These are phyloP conservation scores for Pristionchus arcanus DNA, from an alignment of 2,888 invertebrate genomes.

Conservation along the genomic window DNA sequence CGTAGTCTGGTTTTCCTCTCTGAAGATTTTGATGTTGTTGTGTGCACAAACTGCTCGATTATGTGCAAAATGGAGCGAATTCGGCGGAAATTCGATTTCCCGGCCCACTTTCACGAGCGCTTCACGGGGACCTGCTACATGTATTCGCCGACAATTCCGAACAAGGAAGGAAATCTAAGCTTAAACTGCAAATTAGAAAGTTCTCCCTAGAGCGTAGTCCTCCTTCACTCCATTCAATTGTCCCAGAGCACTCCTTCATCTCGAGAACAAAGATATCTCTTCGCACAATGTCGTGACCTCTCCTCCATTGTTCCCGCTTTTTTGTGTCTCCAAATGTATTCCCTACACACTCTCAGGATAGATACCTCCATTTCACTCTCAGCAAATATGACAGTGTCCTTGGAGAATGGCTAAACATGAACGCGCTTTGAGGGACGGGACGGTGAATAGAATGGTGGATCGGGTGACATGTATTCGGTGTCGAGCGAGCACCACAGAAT, in stretches of 20 bases:
- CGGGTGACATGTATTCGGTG: not conserved
- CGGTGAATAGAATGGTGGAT: not conserved
- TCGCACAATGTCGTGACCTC: conserved; percentile 18
- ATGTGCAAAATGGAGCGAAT: not conserved
- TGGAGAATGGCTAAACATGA: conserved; percentile 25
- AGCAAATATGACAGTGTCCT: conserved; percentile 24
- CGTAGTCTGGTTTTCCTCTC: too few species aligned
- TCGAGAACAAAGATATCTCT: not conserved
- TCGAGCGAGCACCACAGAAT: not conserved
- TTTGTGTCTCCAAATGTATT: conserved; percentile 21
- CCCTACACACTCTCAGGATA: conserved; percentile 8
- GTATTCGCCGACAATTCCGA: too few species aligned
- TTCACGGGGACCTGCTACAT: not conserved
- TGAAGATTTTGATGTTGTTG: not conserved
- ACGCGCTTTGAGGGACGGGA: not conserved
- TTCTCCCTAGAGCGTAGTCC: not conserved
- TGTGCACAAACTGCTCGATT: not conserved
- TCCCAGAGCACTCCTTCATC: not conserved
- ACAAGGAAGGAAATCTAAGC: too few species aligned
- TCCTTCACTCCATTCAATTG: not conserved
- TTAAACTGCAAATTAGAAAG: too few species aligned
- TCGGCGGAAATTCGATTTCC: not conserved
- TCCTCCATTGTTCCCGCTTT: not conserved
- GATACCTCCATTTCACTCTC: not conserved
- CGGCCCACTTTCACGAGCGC: not conserved